Percentiles rank a stretch among this genome's conserved stretches.
Conservation (phyloP, 1,140 invertebrate species). For the Neodiprion fabricii region DNA sequence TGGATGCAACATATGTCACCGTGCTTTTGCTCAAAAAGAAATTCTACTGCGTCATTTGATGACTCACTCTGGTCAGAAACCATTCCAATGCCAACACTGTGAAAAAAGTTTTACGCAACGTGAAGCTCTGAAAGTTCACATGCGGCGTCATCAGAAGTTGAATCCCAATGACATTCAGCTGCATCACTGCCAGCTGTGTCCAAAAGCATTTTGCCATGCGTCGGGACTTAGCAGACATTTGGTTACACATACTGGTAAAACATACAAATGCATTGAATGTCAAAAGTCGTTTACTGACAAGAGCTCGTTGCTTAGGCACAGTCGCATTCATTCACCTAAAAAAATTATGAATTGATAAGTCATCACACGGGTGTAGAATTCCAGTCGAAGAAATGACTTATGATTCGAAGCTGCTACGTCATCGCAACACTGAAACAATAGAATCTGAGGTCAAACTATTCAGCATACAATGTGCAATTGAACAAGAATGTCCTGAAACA, state of each 20-base stretch:
- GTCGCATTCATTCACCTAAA: conserved; percentile 60
- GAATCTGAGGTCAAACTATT: too few species aligned
- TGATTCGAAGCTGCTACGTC: too few species aligned
- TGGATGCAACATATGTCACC: conserved; percentile 74
- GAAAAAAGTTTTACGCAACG: conserved; percentile 76
- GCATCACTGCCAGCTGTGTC: conserved; percentile 72
- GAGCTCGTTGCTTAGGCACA: conserved; percentile 71
- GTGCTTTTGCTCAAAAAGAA: conserved; percentile 79
- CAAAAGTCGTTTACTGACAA: conserved; percentile 74
- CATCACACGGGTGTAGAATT: too few species aligned
- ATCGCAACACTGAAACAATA: too few species aligned
- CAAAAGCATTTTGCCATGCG: conserved; percentile 72
- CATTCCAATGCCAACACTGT: conserved; percentile 80
- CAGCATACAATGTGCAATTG: too few species aligned
- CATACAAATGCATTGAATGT: conserved; percentile 71
- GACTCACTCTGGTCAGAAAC: conserved; percentile 85
- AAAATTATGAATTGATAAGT: conserved; percentile 26
- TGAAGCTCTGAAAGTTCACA: conserved; percentile 69
- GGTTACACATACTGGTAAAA: conserved; percentile 72
- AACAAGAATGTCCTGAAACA: too few species aligned
- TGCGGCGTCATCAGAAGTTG: conserved; percentile 66
- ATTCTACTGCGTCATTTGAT: conserved; percentile 83
- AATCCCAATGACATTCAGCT: conserved; percentile 65
- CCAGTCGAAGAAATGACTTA: too few species aligned
- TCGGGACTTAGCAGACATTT: conserved; percentile 75